phyloP scores from a whole-genome alignment of 2,797 vertebrate species.

The Babyrousa celebensis region DNA sequence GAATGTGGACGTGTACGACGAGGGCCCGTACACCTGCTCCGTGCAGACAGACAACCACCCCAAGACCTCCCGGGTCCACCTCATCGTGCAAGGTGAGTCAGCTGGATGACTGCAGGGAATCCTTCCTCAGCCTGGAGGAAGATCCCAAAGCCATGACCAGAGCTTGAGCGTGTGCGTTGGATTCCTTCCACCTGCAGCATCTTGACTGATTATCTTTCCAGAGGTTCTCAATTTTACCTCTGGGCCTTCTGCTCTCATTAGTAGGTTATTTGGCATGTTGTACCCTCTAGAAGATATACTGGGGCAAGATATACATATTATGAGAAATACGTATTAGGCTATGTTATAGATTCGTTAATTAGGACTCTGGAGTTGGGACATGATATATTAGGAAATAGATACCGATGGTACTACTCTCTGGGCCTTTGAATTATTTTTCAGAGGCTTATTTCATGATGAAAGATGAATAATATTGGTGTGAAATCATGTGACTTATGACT shows the following conservation, averaged over 20 bases:
- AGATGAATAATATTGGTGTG: background rate
- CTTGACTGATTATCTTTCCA: background rate
- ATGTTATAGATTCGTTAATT: background rate
- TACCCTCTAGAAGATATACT: background rate
- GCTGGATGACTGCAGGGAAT: rapidly evolving
- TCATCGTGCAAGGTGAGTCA: slow-evolving; percentile 97
- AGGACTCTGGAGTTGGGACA: background rate
- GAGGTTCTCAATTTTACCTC: background rate
- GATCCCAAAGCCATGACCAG: background rate
- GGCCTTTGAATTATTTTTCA: background rate
- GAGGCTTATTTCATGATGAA: background rate
- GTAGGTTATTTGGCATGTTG: background rate
- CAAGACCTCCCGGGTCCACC: slow-evolving; percentile 97
- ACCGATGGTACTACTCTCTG: background rate
- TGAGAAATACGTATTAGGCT: background rate
- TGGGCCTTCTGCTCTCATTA: background rate
- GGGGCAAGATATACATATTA: no score
- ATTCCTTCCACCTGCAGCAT: background rate
- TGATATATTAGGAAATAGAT: background rate
- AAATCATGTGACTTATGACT: background rate
- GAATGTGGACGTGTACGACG: slow-evolving; percentile 96
- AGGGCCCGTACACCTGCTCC: slow-evolving; percentile 98
- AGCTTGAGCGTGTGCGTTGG: background rate
- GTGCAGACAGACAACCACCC: slow-evolving; percentile 98
- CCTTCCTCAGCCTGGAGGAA: background rate